Base-by-base conservation (phyloP, 1,140 invertebrate genomes). In the Chironomus striatipennis region DNA sequence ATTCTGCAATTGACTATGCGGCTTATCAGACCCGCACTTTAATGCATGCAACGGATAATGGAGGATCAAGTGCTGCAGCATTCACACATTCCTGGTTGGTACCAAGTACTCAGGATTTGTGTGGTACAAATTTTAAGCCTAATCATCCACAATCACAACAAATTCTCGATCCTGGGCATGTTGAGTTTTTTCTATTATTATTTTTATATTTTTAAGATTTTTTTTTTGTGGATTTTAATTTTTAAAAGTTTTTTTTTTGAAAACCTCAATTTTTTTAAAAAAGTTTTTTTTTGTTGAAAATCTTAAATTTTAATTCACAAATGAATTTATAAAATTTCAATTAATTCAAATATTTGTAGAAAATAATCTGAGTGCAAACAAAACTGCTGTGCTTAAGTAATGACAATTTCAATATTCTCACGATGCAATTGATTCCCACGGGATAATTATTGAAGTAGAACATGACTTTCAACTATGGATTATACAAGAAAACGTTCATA, bases 41-140 rank as follows among this genome's bases (percentile, higher is more conserved):
- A 4, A 70, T 70, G 10, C 64, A 17, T 17, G 2, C 64, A 17
- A 7, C 10, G 18, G 86, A 89, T 77, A 85, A 87, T 70, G 86
- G 87, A 76, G 88, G 82, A 81, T 83, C 86, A 65, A 5, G 24
- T 34, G 85, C 84, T 79, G 85, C 87, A 79, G 89, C 90, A 79
- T 94, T 93, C 87, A 91, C 91, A 81, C 92, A 94, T 88, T 94
- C 92, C 85, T 94, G 92, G 92, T 93, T 94, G 88, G 91, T 93
- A 90, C 91, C 91, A 87, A 57, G n/a, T 57, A 90, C 91, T 78
- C 85, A 86, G 88, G 91, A 94, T 87, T 88, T 93, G 83, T 93
- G 91, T 90, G 89, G 90, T 81, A 86, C 87, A 84, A 70, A 18
- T 18, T 70, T 70, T 70, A 70, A 21, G 10, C 9, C 17, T 8